Percentiles rank a stretch among this genome's conserved stretches.
Evolutionary conservation across 2,113 vertebrate genomes (phyloP).

Genomic region (Meles meles): DNA sequence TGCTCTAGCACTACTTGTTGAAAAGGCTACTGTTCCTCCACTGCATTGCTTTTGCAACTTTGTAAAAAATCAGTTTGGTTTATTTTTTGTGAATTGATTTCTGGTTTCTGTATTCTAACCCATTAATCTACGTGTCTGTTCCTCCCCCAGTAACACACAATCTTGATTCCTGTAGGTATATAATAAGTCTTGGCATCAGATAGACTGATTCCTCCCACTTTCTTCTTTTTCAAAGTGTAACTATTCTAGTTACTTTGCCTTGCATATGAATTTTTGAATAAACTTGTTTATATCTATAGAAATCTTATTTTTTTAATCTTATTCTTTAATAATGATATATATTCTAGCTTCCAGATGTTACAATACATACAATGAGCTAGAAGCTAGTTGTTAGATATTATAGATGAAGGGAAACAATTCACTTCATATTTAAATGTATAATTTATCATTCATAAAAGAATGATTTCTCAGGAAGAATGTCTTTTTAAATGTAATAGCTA

Average conservation of each 20-base stretch:
- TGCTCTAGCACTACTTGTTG: background rate
- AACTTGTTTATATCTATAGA: background rate
- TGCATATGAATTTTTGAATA: background rate
- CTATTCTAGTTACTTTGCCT: background rate
- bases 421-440: background rate
- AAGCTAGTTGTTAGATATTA: background rate
- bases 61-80: background rate
- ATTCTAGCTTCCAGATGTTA: background rate
- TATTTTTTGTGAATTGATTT: background rate
- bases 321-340: background rate
- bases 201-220: background rate
- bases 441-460: conserved; percentile 23
- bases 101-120: background rate
- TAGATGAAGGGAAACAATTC: conserved; percentile 2
- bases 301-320: background rate
- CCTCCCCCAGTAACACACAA: background rate
- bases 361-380: background rate
- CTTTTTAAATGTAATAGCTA: conserved; percentile 27
- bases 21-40: background rate
- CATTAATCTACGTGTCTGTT: background rate
- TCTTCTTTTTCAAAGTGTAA: background rate
- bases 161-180: background rate
- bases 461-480: conserved; percentile 16
- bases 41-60: background rate
- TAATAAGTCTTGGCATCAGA: background rate